Base-by-base conservation (phyloP, 2,888 invertebrate genomes). In the Cosmia trapezina region DNA sequence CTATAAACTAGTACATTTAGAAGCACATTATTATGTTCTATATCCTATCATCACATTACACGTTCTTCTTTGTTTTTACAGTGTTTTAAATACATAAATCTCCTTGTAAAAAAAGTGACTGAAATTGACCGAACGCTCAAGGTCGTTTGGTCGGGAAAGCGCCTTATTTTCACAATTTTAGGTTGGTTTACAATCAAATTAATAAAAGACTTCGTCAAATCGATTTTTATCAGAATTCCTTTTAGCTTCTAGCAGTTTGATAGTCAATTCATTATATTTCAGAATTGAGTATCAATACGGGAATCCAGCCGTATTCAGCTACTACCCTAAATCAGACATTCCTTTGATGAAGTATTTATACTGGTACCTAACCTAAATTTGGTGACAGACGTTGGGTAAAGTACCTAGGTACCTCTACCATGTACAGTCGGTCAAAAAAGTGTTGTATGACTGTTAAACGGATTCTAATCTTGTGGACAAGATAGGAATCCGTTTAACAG, bases 261-360 rank as follows among this genome's bases (percentile, higher is more conserved):
- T 43, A 43, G 19, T 43, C 9, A 17, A 45, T 64, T 51, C 11
- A 66, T 41, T 17, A 61, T 12, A 37, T 66, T 66, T 56, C 12
- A 63, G 5, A 22, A 49, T 62, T 71, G 12, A 59, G 51, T 62
- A 71, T 68, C 56, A 71, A 54, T 47, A 64, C 43, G n/a, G 12
- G 19, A 80, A 60, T 66, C 28, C n/a, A 41, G 56, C 22, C 7
- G 45, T 59, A 69, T 63, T 61, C 28, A 56, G 9, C 22, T 66
- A 37, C 6, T 33, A 70, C 47, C 41, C 65, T 45, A 17, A 70
- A 76, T 63, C 45, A 60, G n/a, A 4, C 65, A 78, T 73, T 70
- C 63, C 66, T 71, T 81, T 72, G 79, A 78, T 28, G 63, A 68
- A 28, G 61, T 43, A 68, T 67, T 70, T 59, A 22, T 56, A 73